Evolutionary conservation across 2,797 vertebrate species (phyloP).

Genomic region (Crocidura indochinensis): DNA sequence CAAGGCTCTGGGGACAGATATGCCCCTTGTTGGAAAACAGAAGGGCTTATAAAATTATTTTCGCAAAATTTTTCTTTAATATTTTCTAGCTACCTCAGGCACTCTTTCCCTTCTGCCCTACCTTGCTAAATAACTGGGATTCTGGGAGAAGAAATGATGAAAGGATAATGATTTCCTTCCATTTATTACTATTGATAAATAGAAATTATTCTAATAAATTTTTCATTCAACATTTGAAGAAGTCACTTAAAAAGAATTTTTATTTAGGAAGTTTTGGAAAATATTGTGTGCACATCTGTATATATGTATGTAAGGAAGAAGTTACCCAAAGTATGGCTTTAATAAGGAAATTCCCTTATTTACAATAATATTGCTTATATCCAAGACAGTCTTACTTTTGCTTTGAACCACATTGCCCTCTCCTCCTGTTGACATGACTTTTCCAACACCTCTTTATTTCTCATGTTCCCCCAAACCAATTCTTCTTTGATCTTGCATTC

Average conservation of each 20-base stretch:
- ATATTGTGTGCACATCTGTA: neutral
- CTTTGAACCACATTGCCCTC: neutral
- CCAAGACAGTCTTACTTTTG: neutral
- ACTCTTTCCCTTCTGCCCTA: conserved; percentile 81
- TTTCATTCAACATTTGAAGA: conserved; percentile 82
- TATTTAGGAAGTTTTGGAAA: conserved; percentile 29
- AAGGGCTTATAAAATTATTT: conserved; percentile 86
- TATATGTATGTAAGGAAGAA: neutral
- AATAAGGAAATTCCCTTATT: conserved; percentile 15
- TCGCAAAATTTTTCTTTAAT: conserved; percentile 78
- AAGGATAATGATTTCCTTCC: conserved; percentile 83
- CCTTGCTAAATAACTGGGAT: conserved; percentile 85
- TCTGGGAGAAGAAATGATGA: conserved; percentile 83
- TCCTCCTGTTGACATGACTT: neutral
- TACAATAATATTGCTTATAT: neutral
- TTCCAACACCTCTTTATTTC: neutral
- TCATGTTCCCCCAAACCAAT: neutral
- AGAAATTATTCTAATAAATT: conserved; percentile 85
- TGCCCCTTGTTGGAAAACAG: conserved; percentile 88
- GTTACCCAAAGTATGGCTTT: conserved; percentile 2
- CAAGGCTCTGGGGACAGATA: conserved; percentile 83
- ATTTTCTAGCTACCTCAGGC: conserved; percentile 83
- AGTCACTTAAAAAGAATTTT: conserved; percentile 33
- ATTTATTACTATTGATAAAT: conserved; percentile 87
- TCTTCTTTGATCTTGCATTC: neutral